Conservation (phyloP, 2,888 invertebrate species). For the Chelonus formosanus region DNA sequence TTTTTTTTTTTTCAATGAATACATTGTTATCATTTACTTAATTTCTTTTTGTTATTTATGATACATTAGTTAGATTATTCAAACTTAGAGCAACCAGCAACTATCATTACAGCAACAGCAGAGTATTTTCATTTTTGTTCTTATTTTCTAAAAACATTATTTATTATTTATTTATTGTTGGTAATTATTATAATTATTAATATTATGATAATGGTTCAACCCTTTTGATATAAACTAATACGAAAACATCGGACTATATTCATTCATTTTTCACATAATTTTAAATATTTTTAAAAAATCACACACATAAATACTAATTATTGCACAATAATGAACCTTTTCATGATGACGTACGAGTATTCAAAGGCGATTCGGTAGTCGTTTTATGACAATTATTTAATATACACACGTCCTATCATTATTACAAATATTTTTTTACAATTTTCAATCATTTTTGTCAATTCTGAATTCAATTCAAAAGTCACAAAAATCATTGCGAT, state of each 20-base stretch:
- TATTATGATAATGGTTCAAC: conserved; percentile 11
- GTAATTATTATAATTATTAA: too few relatives aligned
- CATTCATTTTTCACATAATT: not conserved
- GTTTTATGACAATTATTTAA: conserved; percentile 19
- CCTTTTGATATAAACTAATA: too few relatives aligned
- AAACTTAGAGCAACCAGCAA: conserved; percentile 14
- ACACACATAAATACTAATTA: conserved; percentile 22
- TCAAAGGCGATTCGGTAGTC: conserved; percentile 28
- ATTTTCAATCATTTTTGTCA: conserved; percentile 29
- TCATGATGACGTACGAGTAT: conserved; percentile 1
- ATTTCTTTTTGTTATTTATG: too few relatives aligned
- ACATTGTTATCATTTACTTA: too few relatives aligned
- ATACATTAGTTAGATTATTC: not conserved
- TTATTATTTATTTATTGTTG: not conserved
- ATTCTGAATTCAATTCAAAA: conserved; percentile 14
- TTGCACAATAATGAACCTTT: conserved; percentile 11
- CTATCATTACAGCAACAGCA: conserved; percentile 19
- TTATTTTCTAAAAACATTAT: not conserved
- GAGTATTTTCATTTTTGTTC: conserved; percentile 14
- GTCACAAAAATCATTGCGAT: conserved; percentile 30
- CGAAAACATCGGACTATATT: not conserved
- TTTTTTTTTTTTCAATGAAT: too few relatives aligned
- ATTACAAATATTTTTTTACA: conserved; percentile 3
- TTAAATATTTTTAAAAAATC: not conserved
- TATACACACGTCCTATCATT: not conserved